phyloP scores from a whole-genome alignment of 2,113 vertebrate genomes.

The Tringa solitaria region DNA sequence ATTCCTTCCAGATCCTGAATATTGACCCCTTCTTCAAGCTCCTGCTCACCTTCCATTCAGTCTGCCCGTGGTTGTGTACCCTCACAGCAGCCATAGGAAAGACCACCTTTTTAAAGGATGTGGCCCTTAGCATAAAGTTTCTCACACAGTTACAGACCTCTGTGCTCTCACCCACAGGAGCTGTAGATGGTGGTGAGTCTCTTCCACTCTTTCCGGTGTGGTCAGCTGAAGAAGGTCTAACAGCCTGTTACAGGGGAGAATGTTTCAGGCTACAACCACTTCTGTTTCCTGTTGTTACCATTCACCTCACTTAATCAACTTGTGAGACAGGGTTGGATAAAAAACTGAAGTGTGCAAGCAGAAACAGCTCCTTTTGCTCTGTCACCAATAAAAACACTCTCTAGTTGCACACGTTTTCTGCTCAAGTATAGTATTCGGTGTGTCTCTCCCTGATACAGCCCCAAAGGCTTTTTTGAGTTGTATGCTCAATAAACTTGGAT shows the following conservation, averaged over 20 bases:
- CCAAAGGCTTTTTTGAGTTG: neutral
- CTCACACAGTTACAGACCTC: neutral
- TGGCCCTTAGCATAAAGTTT: neutral
- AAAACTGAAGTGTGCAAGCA: neutral
- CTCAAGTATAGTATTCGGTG: neutral
- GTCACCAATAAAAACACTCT: neutral
- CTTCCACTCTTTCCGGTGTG: neutral
- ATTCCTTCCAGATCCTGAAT: neutral
- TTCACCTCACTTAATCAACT: neutral
- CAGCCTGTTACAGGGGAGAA: neutral
- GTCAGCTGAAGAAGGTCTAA: neutral
- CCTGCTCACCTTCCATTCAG: neutral
- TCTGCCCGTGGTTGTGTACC: neutral
- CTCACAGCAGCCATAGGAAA: neutral
- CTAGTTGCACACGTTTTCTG: neutral
- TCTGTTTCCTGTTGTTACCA: neutral
- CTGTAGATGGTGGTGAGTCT: neutral
- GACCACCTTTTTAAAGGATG: neutral
- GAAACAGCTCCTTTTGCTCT: neutral
- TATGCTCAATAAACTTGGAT: neutral
- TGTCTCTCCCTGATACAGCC: neutral
- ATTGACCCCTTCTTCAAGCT: neutral
- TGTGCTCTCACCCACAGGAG: neutral
- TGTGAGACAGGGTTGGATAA: neutral
- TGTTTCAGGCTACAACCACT: neutral